A percentile compares a stretch with the other conserved stretches of the same genome.
phyloP scores from a whole-genome alignment of 2,888 invertebrate species.

The Homarus gammarus region DNA sequence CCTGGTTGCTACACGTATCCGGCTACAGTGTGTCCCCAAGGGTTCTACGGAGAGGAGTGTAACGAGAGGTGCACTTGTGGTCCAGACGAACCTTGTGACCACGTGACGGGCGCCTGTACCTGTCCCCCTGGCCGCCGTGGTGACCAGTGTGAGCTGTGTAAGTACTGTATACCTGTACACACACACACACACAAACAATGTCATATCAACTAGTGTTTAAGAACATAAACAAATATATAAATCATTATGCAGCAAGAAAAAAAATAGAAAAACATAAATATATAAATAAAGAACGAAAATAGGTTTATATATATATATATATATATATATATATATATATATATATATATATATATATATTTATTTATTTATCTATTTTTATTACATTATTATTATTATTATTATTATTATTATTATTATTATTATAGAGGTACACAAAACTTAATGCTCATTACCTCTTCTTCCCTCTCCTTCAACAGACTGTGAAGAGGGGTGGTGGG shows the following conservation, averaged over 20 bases:
- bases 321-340: constrained; percentile 8
- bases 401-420: too few species aligned
- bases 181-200: too few species aligned
- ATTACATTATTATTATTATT: too few species aligned
- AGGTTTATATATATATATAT: constrained; percentile 23
- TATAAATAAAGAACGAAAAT: too few species aligned
- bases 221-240: too few species aligned
- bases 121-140: constrained; percentile 92
- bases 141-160: constrained; percentile 85
- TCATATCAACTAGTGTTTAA: too few species aligned
- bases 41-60: constrained; percentile 90
- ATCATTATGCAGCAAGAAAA: too few species aligned
- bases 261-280: neutral
- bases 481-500: constrained; percentile 57
- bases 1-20: neutral
- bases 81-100: constrained; percentile 92
- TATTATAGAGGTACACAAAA: too few species aligned
- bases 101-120: constrained; percentile 87
- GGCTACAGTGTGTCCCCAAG: constrained; percentile 86
- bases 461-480: constrained; percentile 24
- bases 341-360: too few species aligned
- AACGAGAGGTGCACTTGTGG: constrained; percentile 87
- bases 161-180: too few species aligned
- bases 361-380: too few species aligned
- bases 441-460: too few species aligned